phyloP scores from a whole-genome alignment of 2,113 vertebrate genomes.

The Litocranius walleri region DNA sequence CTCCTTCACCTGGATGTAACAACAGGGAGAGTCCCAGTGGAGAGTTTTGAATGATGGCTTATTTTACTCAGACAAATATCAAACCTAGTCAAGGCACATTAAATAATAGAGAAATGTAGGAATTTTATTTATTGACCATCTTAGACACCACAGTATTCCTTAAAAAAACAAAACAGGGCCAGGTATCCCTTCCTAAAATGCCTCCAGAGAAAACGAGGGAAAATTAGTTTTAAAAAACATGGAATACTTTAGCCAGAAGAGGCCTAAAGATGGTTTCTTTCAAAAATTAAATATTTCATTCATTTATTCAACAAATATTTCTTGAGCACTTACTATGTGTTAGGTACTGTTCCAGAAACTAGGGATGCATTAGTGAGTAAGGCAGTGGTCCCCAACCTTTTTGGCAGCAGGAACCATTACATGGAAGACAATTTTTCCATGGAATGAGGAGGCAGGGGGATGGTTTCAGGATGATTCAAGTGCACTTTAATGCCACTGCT shows the following conservation, averaged over 20 bases:
- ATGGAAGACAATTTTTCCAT: not conserved
- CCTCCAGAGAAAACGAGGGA: not conserved
- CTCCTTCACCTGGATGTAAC: not conserved
- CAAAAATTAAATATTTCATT: not conserved
- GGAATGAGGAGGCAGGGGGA: not conserved
- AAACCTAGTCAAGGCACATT: not conserved
- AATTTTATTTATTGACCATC: not conserved
- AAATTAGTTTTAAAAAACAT: not conserved
- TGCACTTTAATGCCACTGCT: not conserved
- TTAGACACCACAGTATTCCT: not conserved
- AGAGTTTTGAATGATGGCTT: not conserved
- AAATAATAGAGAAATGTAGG: not conserved
- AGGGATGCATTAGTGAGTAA: not conserved
- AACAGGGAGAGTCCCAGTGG: not conserved
- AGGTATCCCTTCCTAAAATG: constrained; percentile 10
- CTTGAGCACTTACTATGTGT: not conserved
- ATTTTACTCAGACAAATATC: not conserved
- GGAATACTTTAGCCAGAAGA: not conserved
- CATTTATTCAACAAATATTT: not conserved
- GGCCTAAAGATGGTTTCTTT: not conserved
- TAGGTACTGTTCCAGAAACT: not conserved
- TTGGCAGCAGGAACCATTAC: not conserved
- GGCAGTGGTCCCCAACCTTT: not conserved
- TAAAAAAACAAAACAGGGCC: not conserved
- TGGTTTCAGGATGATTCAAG: not conserved